Evolutionary conservation across 2,888 invertebrate species (phyloP).

Genomic region (Acronicta leporina): DNA sequence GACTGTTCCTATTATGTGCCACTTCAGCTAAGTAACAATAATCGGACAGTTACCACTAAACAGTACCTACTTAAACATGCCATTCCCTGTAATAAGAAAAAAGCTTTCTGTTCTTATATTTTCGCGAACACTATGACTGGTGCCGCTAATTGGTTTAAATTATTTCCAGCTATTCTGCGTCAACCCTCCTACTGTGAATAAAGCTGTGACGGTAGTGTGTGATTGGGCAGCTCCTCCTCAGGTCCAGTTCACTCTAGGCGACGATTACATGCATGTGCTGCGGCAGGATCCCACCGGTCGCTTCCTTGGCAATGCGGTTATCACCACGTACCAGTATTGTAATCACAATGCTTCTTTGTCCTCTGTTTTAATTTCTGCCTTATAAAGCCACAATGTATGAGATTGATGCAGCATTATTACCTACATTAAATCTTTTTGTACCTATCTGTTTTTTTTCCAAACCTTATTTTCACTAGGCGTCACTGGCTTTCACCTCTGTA

Average conservation of each 20-base stretch:
- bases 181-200: constrained; percentile 74
- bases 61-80: too few relatives aligned
- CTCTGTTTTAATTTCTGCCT: constrained; percentile 5
- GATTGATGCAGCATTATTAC: too few relatives aligned
- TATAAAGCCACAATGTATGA: constrained; percentile 3
- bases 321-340: constrained; percentile 78
- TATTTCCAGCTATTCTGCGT: constrained; percentile 77
- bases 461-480: too few relatives aligned
- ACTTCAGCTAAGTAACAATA: too few relatives aligned
- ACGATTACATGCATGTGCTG: constrained; percentile 78
- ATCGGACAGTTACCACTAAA: too few relatives aligned
- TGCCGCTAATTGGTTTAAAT: not conserved
- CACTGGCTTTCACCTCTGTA: too few relatives aligned
- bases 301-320: constrained; percentile 76
- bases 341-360: constrained; percentile 61
- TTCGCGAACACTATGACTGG: too few relatives aligned
- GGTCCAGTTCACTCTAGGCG: constrained; percentile 77
- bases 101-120: too few relatives aligned
- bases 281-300: constrained; percentile 75
- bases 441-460: too few relatives aligned
- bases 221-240: constrained; percentile 82
- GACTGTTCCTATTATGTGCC: too few relatives aligned
- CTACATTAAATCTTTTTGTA: too few relatives aligned
- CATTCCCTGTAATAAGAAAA: too few relatives aligned
- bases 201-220: constrained; percentile 75